phyloP scores from a whole-genome alignment of 2,113 vertebrate genomes.

The Lasiurus cinereus region DNA sequence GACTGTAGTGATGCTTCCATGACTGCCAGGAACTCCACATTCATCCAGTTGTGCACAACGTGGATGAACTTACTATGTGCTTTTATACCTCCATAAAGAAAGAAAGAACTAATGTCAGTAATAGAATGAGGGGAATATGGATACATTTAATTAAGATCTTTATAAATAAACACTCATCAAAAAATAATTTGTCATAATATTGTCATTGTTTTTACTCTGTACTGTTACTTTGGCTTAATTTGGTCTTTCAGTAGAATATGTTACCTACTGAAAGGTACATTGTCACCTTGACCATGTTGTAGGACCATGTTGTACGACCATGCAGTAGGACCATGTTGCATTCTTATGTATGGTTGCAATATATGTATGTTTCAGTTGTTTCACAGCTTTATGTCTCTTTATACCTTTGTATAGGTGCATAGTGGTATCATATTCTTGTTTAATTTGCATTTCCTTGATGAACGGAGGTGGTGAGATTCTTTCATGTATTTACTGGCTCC shows the following conservation, averaged over 20 bases:
- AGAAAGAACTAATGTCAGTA: not conserved
- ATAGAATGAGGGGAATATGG: not conserved
- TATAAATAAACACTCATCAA: not conserved
- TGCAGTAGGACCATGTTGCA: not conserved
- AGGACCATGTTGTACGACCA: no score
- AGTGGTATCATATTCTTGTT: not conserved
- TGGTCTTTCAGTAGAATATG: not conserved
- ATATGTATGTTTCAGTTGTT: not conserved
- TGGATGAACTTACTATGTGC: not conserved
- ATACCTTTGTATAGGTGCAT: not conserved
- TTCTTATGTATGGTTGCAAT: not conserved
- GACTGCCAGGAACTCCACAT: not conserved
- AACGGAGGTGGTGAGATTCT: not conserved
- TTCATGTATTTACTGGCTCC: not conserved
- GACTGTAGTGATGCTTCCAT: not conserved
- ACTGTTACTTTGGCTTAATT: not conserved
- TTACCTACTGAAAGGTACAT: not conserved
- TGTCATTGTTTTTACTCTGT: not conserved
- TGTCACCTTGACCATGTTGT: not conserved
- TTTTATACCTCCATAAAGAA: not conserved
- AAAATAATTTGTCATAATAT: not conserved
- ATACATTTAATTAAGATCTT: not conserved
- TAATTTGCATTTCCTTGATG: not conserved
- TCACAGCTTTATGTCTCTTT: not conserved
- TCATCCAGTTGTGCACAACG: not conserved